Evolutionary conservation across 2,113 vertebrate genomes (phyloP).

Genomic region (Lates calcarifer): DNA sequence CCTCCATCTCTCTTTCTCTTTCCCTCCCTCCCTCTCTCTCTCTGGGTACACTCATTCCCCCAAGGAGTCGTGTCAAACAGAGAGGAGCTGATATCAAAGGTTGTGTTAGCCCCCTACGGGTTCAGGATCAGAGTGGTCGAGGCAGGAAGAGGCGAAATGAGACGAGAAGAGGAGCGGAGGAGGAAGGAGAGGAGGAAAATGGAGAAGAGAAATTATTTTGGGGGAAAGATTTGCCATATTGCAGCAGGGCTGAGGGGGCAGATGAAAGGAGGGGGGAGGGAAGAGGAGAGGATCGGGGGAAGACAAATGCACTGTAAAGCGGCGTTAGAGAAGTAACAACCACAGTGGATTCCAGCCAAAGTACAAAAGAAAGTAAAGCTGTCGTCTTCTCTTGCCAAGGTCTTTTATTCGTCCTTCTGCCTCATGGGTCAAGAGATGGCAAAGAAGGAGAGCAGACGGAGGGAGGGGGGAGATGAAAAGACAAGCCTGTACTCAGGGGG

Average conservation of each 20-base stretch:
- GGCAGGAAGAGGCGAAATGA: slow-evolving; percentile 35
- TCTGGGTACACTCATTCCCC: slow-evolving; percentile 35
- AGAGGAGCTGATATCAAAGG: slow-evolving; percentile 61
- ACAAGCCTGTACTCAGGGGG: background rate
- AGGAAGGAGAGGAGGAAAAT: slow-evolving; percentile 1
- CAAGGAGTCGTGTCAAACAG: slow-evolving; percentile 39
- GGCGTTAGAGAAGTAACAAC: background rate
- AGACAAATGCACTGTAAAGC: slow-evolving; percentile 3
- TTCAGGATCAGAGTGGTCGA: slow-evolving; percentile 53
- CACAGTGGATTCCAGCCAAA: background rate
- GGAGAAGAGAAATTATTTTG: slow-evolving; percentile 26
- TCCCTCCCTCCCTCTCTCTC: background rate
- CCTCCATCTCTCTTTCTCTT: background rate
- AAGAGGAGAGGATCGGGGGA: background rate
- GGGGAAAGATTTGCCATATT: slow-evolving; percentile 33
- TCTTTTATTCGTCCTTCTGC: slow-evolving; percentile 32
- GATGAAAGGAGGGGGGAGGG: slow-evolving; percentile 17
- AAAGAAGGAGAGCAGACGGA: background rate
- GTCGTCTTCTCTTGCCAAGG: slow-evolving; percentile 12
- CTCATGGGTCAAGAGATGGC: slow-evolving; percentile 14
- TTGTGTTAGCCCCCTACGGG: slow-evolving; percentile 17
- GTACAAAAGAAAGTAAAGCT: slow-evolving; percentile 14
- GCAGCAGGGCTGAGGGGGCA: slow-evolving; percentile 25
- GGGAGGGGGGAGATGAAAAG: background rate
- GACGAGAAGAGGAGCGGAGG: background rate